phyloP scores from a whole-genome alignment of 2,888 invertebrate genomes.

The Ashinkailepas kermadecensis region DNA sequence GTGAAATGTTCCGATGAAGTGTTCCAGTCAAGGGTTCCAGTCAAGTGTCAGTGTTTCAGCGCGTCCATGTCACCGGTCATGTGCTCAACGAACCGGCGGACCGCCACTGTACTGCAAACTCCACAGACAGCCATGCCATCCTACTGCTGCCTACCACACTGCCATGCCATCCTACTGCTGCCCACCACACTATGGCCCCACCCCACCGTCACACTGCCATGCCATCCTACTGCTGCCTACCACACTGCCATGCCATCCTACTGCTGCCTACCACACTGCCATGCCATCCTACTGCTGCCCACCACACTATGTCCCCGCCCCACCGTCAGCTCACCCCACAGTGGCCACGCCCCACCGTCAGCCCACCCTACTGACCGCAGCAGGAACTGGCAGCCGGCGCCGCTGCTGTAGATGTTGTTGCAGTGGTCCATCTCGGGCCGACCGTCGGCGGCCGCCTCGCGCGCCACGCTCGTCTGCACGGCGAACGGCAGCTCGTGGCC shows the following conservation, averaged over 20 bases:
- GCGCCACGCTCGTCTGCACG: constrained; percentile 63
- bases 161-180: no score
- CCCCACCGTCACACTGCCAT: not conserved
- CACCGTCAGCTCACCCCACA: not conserved
- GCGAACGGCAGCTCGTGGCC: constrained; percentile 78
- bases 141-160: no score
- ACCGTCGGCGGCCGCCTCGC: constrained; percentile 39
- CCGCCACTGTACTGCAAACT: no score
- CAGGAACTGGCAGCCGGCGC: constrained; percentile 46
- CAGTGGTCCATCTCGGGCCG: constrained; percentile 27
- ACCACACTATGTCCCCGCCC: not conserved
- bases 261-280: not conserved
- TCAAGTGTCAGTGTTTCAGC: no score
- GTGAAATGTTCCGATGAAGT: no score
- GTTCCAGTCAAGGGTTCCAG: no score
- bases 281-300: not conserved
- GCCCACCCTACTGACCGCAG: constrained; percentile 41
- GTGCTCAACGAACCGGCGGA: no score
- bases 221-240: not conserved
- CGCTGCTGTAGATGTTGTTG: not conserved
- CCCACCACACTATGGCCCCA: not conserved
- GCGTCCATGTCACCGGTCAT: no score
- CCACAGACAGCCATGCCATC: no score
- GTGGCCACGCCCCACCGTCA: not conserved
- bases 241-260: not conserved